Conservation (phyloP, 2,888 invertebrate species). For the Pristionchus arcanus region DNA sequence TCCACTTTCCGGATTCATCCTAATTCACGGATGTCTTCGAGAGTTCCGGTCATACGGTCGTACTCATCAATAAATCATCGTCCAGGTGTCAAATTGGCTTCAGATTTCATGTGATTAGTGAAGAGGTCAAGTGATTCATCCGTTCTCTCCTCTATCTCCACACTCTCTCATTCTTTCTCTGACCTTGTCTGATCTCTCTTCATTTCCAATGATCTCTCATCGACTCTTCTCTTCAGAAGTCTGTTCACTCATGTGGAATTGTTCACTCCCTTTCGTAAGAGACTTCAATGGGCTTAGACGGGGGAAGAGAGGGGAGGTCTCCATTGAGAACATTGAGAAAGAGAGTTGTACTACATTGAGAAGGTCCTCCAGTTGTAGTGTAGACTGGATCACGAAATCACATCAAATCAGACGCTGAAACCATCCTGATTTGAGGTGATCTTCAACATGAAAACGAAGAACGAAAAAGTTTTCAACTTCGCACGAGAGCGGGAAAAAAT, state of each 20-base stretch:
- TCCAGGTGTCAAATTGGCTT: conserved; percentile 40
- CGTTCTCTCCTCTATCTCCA: neutral
- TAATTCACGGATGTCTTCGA: conserved; percentile 33
- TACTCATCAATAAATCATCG: conserved; percentile 30
- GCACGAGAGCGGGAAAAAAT: too few species aligned
- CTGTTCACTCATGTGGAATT: conserved; percentile 45
- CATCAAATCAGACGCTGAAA: too few species aligned
- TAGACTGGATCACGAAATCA: too few species aligned
- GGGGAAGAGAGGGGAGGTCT: neutral
- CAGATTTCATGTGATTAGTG: conserved; percentile 35
- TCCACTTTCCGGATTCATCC: neutral
- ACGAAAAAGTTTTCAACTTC: too few species aligned
- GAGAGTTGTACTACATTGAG: conserved; percentile 25
- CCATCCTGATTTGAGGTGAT: too few species aligned
- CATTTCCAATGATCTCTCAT: conserved; percentile 20
- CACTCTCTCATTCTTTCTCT: conserved; percentile 43
- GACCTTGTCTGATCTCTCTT: conserved; percentile 25
- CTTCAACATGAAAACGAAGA: too few species aligned
- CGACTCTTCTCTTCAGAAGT: conserved; percentile 4
- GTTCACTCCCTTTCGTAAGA: conserved; percentile 29
- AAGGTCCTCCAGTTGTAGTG: neutral
- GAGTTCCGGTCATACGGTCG: conserved; percentile 1
- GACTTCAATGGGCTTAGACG: conserved; percentile 15
- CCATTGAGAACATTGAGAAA: conserved; percentile 36
- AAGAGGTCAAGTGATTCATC: conserved; percentile 23